These are phyloP conservation scores for Corvus hawaiiensis DNA, from an alignment of 2,113 vertebrate genomes.

Conservation along the genomic window DNA sequence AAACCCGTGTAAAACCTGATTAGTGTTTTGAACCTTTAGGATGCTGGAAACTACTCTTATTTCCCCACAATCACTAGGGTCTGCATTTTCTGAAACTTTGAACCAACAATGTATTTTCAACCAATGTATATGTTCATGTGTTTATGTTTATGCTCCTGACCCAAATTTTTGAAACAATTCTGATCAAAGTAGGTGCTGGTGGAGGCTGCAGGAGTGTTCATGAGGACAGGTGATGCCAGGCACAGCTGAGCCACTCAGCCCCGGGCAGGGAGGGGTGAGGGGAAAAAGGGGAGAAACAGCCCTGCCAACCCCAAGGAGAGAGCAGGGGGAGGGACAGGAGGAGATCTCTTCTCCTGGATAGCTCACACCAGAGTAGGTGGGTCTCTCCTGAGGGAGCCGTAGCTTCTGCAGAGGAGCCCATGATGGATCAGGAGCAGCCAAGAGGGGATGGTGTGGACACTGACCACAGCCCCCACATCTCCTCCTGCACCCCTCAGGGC, in stretches of 20 bases:
- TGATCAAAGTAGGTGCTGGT: neutral
- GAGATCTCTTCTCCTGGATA: too few species aligned
- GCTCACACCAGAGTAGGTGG: fast-evolving
- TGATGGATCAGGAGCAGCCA: fast-evolving
- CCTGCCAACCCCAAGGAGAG: fast-evolving
- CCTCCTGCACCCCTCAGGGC: fast-evolving
- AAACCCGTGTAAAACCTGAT: neutral
- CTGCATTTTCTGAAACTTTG: neutral
- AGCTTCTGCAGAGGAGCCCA: neutral
- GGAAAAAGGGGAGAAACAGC: fast-evolving
- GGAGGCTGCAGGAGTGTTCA: fast-evolving
- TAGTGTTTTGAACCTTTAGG: neutral
- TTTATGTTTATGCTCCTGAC: too few species aligned
- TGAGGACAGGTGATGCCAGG: too few species aligned
- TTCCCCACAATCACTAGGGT: neutral
- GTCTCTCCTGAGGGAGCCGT: neutral
- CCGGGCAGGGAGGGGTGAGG: fast-evolving
- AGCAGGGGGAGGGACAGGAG: too few species aligned
- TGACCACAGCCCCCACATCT: neutral
- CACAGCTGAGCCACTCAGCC: neutral
- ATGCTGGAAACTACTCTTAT: neutral
- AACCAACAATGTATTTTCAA: neutral
- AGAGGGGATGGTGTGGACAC: fast-evolving
- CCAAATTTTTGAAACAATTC: neutral
- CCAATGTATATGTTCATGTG: fast-evolving